Evolutionary conservation across 2,888 invertebrate genomes (phyloP), one percentile per base, ranked within the genome.

Genomic region (Ypsolopha scabrella): DNA sequence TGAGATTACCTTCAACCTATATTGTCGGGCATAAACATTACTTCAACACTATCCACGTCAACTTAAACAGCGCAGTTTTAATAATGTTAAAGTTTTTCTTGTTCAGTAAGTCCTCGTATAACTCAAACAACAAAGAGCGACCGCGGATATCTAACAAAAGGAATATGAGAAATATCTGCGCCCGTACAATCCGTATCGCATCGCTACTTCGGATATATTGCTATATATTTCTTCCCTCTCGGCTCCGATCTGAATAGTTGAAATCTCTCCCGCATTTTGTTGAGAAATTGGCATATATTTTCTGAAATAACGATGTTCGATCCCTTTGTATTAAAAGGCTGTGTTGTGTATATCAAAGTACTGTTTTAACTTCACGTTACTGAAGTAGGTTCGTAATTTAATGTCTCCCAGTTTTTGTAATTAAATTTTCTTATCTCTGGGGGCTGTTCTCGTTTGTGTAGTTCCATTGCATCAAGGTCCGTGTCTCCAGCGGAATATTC

Each of bases 111-210:
- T 72, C 67, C 67, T 65, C 65, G 61, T 72, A 75, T 79, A 76
- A 77, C 71, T 74, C 72, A 69, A 72, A 77, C 70, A 80, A 80
- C 80, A 80, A 80, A 80, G 73, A 74, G 68, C 71, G 73, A 63
- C 73, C 73, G 72, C 68, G 65, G 68, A 65, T 70, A 70, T 74
- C 64, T 67, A 68, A 83, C 82, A 83, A 83, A 83, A 75, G 47
- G 80, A 80, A 80, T 79, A 79, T 80, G 75, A 78, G 75, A 77
- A 80, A 80, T 81, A 80, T 79, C 74, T 74, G 65, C 72, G 68
- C 68, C 62, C 67, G 68, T 68, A 72, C 75, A 76, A 76, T 76
- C 69, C 66, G 72, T 69, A 75, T 72, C 74, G 75, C 68, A 73
- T 76, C 70, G 71, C 70, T 72, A 68, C 70, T 73, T 69, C 69